Evolutionary conservation across 2,888 invertebrate species (phyloP).

Genomic region (Drosophila histrio): DNA sequence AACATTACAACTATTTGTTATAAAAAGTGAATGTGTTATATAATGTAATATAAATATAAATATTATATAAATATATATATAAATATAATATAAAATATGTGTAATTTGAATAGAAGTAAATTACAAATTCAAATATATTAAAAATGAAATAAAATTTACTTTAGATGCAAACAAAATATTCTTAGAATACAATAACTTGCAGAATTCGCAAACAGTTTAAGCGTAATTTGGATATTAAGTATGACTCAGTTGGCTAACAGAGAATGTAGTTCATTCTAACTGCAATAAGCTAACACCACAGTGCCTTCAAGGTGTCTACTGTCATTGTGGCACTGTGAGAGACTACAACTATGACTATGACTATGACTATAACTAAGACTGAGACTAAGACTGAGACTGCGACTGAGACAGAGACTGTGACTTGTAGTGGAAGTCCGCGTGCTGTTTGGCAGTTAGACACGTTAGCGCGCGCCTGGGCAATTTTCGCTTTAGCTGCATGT

Average conservation of each 20-base stretch:
- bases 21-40: too few relatives aligned
- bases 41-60: too few relatives aligned
- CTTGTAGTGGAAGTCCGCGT: slow-evolving; percentile 40
- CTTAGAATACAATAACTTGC: too few relatives aligned
- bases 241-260: background rate
- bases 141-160: too few relatives aligned
- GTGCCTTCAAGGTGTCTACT: slow-evolving; percentile 48
- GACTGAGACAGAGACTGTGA: background rate
- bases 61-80: too few relatives aligned
- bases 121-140: too few relatives aligned
- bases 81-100: too few relatives aligned
- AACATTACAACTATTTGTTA: too few relatives aligned
- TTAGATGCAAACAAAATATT: too few relatives aligned
- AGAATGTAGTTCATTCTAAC: background rate
- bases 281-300: slow-evolving; percentile 29
- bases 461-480: slow-evolving; percentile 57
- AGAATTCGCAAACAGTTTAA: slow-evolving; percentile 2
- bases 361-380: background rate
- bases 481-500: slow-evolving; percentile 63
- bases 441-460: slow-evolving; percentile 55
- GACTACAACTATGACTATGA: slow-evolving; percentile 8
- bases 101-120: too few relatives aligned
- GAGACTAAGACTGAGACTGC: slow-evolving; percentile 1
- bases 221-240: background rate
- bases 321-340: slow-evolving; percentile 40